phyloP scores from a whole-genome alignment of 2,888 invertebrate genomes.

The Merodon equestris region DNA sequence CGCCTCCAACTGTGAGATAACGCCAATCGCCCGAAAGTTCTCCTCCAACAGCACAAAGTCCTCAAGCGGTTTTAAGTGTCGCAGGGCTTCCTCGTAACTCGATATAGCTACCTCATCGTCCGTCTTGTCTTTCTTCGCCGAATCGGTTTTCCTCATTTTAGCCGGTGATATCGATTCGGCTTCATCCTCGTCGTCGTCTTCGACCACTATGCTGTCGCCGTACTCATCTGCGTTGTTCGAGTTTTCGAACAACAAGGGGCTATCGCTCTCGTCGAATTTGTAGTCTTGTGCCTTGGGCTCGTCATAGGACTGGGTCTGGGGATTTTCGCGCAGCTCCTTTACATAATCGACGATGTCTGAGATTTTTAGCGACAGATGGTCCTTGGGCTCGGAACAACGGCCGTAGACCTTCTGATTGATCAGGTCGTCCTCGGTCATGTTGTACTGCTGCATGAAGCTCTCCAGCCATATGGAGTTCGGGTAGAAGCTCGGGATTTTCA shows the following conservation, averaged over 20 bases:
- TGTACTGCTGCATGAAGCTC: conserved; percentile 70
- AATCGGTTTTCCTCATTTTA: conserved; percentile 21
- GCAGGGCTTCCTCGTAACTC: conserved; percentile 70
- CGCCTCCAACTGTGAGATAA: conserved; percentile 74
- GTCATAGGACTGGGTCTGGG: conserved; percentile 8
- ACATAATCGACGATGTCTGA: conserved; percentile 72
- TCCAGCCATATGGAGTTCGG: conserved; percentile 72
- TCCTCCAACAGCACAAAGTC: conserved; percentile 75
- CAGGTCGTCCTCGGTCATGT: conserved; percentile 69
- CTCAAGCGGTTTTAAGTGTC: conserved; percentile 72
- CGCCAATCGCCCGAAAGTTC: conserved; percentile 75
- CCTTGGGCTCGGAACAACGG: conserved; percentile 62
- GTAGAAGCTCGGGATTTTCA: conserved; percentile 72
- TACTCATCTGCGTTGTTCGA: conserved; percentile 46
- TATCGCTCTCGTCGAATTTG: conserved; percentile 39
- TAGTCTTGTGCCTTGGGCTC: conserved; percentile 6
- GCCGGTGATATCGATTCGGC: background rate
- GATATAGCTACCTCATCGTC: conserved; percentile 22
- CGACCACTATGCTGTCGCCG: conserved; percentile 37
- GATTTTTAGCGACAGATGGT: conserved; percentile 69
- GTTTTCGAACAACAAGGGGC: conserved; percentile 39
- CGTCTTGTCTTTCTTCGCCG: background rate
- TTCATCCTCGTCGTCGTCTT: conserved; percentile 62
- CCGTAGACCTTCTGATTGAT: conserved; percentile 62
- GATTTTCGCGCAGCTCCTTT: conserved; percentile 21